phyloP scores from a whole-genome alignment of 2,888 invertebrate genomes.

The Drosophila meridionalis region DNA sequence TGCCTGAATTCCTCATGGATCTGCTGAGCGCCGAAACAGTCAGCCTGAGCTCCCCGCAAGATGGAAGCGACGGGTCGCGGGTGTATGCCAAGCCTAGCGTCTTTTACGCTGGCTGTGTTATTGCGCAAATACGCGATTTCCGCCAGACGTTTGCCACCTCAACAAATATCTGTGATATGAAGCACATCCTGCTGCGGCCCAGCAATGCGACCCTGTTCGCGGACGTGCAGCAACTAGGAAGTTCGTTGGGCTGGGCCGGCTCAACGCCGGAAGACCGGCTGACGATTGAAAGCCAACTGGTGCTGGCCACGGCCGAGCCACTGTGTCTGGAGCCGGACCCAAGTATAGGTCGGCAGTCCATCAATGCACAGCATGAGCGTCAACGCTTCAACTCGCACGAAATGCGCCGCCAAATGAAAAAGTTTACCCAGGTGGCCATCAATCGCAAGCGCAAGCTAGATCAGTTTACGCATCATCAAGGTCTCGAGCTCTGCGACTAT shows the following conservation, averaged over 20 bases:
- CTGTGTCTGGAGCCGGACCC: conserved; percentile 96
- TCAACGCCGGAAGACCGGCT: conserved; percentile 82
- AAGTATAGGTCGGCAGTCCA: conserved; percentile 90
- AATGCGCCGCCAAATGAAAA: conserved; percentile 90
- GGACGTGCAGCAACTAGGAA: conserved; percentile 85
- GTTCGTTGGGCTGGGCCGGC: conserved; percentile 73
- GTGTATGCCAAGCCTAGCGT: conserved; percentile 88
- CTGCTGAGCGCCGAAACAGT: conserved; percentile 91
- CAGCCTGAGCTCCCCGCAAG: conserved; percentile 70
- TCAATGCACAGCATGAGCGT: conserved; percentile 90
- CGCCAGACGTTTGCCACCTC: conserved; percentile 91
- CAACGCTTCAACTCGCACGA: conserved; percentile 91
- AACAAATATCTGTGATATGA: conserved; percentile 91
- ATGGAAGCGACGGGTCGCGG: conserved; percentile 77
- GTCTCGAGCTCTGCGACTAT: conserved; percentile 88
- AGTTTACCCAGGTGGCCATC: conserved; percentile 92
- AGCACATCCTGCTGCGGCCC: conserved; percentile 94
- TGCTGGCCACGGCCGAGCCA: conserved; percentile 94
- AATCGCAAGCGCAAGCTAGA: conserved; percentile 95
- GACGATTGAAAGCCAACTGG: conserved; percentile 90
- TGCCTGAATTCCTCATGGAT: conserved; percentile 94
- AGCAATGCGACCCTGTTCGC: conserved; percentile 90
- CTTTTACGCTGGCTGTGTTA: conserved; percentile 96
- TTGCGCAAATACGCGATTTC: conserved; percentile 95
- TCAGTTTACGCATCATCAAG: conserved; percentile 92